Evolutionary conservation across 2,797 vertebrate genomes (phyloP).

Genomic region (Acipenser ruthenus): DNA sequence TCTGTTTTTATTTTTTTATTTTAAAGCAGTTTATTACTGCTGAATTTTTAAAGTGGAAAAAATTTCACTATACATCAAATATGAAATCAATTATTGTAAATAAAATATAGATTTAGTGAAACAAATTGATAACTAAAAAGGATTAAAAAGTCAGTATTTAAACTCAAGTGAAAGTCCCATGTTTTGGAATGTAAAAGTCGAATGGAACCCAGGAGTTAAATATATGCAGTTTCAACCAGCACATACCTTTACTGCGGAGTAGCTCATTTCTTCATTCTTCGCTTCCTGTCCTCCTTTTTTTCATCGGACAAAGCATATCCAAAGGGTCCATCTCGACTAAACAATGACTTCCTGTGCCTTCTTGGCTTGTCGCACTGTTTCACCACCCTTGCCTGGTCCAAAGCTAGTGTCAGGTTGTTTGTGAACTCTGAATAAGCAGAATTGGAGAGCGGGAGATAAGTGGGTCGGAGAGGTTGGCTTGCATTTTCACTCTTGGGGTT

Average conservation of each 20-base stretch:
- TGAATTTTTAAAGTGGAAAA: no score
- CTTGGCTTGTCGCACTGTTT: constrained; percentile 12
- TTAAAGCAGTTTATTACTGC: no score
- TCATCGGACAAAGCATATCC: constrained; percentile 19
- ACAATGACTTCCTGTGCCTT: constrained; percentile 14
- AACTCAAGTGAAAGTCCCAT: no score
- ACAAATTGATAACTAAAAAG: no score
- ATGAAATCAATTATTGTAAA: no score
- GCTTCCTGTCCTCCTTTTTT: constrained; percentile 27
- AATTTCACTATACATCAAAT: no score
- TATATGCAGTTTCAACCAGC: background rate
- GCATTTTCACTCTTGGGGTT: background rate
- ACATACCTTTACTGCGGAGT: constrained; percentile 17
- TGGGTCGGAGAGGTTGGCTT: constrained; percentile 24
- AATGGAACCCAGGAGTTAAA: no score
- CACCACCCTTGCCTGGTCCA: background rate
- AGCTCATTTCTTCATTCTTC: constrained; percentile 30
- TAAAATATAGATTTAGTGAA: no score
- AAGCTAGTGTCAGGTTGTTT: constrained; percentile 9
- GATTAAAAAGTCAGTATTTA: no score
- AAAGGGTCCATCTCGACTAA: constrained; percentile 14
- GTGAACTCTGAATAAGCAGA: constrained; percentile 21
- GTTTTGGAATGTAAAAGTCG: no score
- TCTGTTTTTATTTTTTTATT: no score
- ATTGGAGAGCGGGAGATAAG: constrained; percentile 27